Percentiles rank a stretch among this genome's conserved stretches.
Conservation (phyloP, 2,797 vertebrate genomes). For the Pteronotus mesoamericanus region DNA sequence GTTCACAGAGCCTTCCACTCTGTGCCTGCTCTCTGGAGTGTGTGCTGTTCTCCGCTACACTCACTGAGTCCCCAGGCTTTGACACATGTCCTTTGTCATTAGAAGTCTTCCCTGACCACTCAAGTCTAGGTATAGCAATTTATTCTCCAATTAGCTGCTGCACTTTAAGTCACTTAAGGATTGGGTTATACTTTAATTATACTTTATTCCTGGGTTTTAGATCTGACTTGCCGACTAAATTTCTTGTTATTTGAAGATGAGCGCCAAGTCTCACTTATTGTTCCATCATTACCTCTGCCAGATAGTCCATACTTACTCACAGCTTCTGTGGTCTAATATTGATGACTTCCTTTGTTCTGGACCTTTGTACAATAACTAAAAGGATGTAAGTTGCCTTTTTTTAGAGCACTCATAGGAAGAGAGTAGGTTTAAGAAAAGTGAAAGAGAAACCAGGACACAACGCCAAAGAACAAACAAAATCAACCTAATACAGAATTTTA, state of each 20-base stretch:
- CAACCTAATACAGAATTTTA: not conserved
- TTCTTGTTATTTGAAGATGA: not conserved
- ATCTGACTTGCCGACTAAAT: not conserved
- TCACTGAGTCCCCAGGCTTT: not conserved
- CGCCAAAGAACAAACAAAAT: not conserved
- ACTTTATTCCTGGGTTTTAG: not conserved
- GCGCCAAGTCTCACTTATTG: not conserved
- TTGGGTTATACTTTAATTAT: not conserved
- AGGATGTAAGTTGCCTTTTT: not conserved
- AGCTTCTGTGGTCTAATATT: not conserved
- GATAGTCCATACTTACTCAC: not conserved
- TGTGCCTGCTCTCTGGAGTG: no score
- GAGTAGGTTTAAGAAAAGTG: not conserved
- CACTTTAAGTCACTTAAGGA: not conserved
- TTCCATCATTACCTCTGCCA: not conserved
- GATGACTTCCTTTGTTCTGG: not conserved
- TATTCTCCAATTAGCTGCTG: not conserved
- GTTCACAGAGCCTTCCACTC: not conserved
- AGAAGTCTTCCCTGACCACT: not conserved
- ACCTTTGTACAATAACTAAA: not conserved
- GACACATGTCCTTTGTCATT: not conserved
- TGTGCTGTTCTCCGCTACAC: fast-evolving
- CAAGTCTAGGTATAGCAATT: not conserved
- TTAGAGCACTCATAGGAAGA: not conserved
- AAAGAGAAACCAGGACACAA: not conserved